Evolutionary conservation across 2,113 vertebrate species (phyloP), one percentile per base, ranked within the genome.

Genomic region (Dipodomys stephensi): DNA sequence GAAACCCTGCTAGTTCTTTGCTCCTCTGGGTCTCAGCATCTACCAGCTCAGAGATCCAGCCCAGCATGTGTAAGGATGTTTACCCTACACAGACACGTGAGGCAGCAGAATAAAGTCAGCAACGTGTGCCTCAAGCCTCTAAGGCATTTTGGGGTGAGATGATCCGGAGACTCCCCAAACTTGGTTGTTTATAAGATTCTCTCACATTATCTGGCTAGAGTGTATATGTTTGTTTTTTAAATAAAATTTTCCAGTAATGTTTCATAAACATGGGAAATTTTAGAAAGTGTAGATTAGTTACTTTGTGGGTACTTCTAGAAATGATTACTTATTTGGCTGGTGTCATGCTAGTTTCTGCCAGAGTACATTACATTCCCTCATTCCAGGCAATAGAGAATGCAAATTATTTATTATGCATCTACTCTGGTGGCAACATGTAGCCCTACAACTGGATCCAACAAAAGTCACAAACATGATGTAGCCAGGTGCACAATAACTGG

Each of bases 31-130:
- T 27, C 74, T 53, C 30, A 35, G 71, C 16, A 30, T 23, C 64
- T 53, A 28, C 4, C 44, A 32, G 35, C 60, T 87, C 46, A 78
- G 72, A 76, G 30, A 65, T 87, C 22, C 78, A 32, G 11, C 46
- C 79, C 60, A 90, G 86, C 92, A 96, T 94, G 79, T 76, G 35
- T 74, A 88, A 94, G 60, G 25, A 46, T 28, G 35, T n/a, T 60
- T 65, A 74, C n/a, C 25, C n/a, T 49, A 79, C 77, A 16, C 15
- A 69, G 65, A 72, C 27, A 44, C 7, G 11, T 18, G 49, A 87
- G 28, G 13, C 22, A 39, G 67, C 7, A 65, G 87, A 23, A 27
- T 15, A 73, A 90, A 69, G 22, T 64, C 5, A 23, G 20, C 44
- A 1, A 3, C 27, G 7, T 12, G 32, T 20, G 27, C 18, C 28